A percentile compares a stretch with the other conserved stretches of the same genome.
Conservation (phyloP, 2,113 vertebrate species). For the Hassar affinis region DNA sequence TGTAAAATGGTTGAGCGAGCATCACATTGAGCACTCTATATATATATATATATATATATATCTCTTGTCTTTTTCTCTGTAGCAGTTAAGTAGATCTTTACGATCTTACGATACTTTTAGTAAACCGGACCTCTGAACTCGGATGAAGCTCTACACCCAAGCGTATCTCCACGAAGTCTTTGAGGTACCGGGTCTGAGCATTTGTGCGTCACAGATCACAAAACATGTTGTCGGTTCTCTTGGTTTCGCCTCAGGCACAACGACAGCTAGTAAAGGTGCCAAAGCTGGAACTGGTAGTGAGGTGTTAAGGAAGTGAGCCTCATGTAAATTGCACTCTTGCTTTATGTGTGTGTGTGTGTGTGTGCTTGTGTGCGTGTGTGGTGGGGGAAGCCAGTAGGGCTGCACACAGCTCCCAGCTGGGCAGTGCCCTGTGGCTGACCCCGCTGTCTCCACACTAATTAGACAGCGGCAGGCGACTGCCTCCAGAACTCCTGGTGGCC, state of each 20-base stretch:
- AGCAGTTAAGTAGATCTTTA: neutral
- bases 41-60: neutral
- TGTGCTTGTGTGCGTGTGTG: no score
- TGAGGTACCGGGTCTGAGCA: neutral
- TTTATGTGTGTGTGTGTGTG: slow-evolving; percentile 47
- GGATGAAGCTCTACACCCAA: neutral
- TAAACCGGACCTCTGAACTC: neutral
- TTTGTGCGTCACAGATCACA: slow-evolving; percentile 10
- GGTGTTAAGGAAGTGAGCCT: slow-evolving; percentile 56
- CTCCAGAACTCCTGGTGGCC: slow-evolving; percentile 78
- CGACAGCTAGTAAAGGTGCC: slow-evolving; percentile 33
- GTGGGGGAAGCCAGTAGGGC: slow-evolving; percentile 65
- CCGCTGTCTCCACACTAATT: slow-evolving; percentile 80
- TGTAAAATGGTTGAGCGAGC: neutral
- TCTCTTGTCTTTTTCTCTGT: neutral
- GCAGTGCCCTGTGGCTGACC: slow-evolving; percentile 79
- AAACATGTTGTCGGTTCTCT: slow-evolving; percentile 1
- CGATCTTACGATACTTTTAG: neutral
- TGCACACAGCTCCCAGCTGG: slow-evolving; percentile 78
- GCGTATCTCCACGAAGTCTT: no score
- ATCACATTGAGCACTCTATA: neutral
- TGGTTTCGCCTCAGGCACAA: neutral
- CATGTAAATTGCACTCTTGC: slow-evolving; percentile 54
- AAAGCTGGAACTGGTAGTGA: slow-evolving; percentile 37
- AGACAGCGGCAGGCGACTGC: slow-evolving; percentile 78